Conservation (phyloP, 2,888 invertebrate species). For the Orthosia incerta region DNA sequence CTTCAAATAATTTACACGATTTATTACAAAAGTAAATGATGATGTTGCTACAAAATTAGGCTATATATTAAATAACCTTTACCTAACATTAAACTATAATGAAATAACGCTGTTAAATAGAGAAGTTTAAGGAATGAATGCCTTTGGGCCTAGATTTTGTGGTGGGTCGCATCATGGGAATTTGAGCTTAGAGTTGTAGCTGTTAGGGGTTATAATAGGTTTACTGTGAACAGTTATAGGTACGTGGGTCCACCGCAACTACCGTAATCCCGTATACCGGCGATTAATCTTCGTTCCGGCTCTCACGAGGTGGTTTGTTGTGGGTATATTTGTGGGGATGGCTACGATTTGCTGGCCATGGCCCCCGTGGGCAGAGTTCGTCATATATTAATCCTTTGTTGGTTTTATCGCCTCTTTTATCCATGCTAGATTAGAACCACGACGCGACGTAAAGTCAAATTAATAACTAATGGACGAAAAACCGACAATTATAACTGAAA, state of each 20-base stretch:
- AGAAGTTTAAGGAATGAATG: slow-evolving; percentile 75
- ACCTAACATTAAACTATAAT: slow-evolving; percentile 76
- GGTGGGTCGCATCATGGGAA: slow-evolving; percentile 53
- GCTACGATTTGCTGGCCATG: slow-evolving; percentile 84
- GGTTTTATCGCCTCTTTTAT: slow-evolving; percentile 85
- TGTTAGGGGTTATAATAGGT: slow-evolving; percentile 63
- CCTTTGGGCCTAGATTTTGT: slow-evolving; percentile 72
- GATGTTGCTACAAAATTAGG: slow-evolving; percentile 57
- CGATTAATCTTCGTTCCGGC: slow-evolving; percentile 87
- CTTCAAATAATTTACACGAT: slow-evolving; percentile 53
- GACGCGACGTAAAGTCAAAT: slow-evolving; percentile 64
- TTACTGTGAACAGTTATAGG: slow-evolving; percentile 70
- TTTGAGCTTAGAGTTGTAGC: slow-evolving; percentile 70
- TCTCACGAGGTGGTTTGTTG: slow-evolving; percentile 87
- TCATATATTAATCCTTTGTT: slow-evolving; percentile 87
- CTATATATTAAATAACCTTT: slow-evolving; percentile 69
- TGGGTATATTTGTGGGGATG: slow-evolving; percentile 87
- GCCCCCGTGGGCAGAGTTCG: slow-evolving; percentile 83
- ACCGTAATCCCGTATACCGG: slow-evolving; percentile 83
- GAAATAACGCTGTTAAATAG: slow-evolving; percentile 78
- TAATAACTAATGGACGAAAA: slow-evolving; percentile 53
- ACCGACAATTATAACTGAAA: slow-evolving; percentile 41
- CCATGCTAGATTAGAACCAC: slow-evolving; percentile 74
- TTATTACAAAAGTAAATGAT: slow-evolving; percentile 58
- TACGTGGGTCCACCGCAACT: slow-evolving; percentile 77